Evolutionary conservation across 1,140 invertebrate genomes (phyloP), one percentile per base, ranked within the genome.

Genomic region (Archegozetes longisetosus): DNA sequence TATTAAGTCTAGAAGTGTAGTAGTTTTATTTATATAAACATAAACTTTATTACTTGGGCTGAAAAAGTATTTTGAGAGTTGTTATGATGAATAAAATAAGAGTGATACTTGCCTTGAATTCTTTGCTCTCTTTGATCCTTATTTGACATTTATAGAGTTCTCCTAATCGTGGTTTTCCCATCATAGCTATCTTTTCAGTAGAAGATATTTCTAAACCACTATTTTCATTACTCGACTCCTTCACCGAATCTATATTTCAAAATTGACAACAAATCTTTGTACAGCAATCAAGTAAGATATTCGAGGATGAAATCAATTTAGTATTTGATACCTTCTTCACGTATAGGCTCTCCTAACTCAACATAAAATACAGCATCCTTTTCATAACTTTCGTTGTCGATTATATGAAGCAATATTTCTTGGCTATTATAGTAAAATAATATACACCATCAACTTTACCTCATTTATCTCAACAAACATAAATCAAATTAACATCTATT

Each of bases 371-470:
- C 77, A 9, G 93, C 87, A 69, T 92, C 88, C 73, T 97, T 97
- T 72, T 98, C 92, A 70, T 98, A 98, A 69, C 90, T 92, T 72
- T 97, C 93, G 70, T 96, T 89, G 75, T 98, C 93, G 59, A 91
- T 80, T 62, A 98, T 93, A 58, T 81, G 80, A 56, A 98, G 76
- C 27, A 79, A 75, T 67, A 98, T 87, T 59, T 75, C 75, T 78
- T 92, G 85, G 71, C 92, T 96, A 80, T 17, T 86, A 86, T 68
- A 76, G 73, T 71, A 68, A 70, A 40, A 40, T 40, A 9, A 40
- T 40, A 40, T 40, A 40, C 6, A 40, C 17, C 17, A 40, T 40
- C 6, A 40, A 40, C n/a, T 53, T 1, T 14, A 53, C 26, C 29
- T 9, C 17, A 2, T 1, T 9, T 1, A 12, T 46, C n/a, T 46